Base-by-base conservation (phyloP, 2,797 vertebrate species). In the Limnodromus scolopaceus region DNA sequence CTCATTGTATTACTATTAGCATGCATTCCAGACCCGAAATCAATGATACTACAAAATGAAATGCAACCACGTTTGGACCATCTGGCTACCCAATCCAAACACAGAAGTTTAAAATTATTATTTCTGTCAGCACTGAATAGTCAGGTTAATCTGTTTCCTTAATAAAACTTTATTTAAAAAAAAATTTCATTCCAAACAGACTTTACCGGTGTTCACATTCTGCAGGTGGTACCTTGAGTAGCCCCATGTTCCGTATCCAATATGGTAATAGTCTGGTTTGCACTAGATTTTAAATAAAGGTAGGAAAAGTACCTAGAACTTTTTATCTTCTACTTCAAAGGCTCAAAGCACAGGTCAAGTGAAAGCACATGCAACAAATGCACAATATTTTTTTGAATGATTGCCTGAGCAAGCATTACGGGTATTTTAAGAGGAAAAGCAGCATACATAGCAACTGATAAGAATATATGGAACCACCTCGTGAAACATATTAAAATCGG, bases 341-440 rank as follows among this genome's bases (percentile, higher is more conserved):
- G 38, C 11, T 84, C 32, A 68, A 81, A 87, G 23, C 45, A 84
- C 6, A 78, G 15, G 28, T 49, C 51, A 93, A 51, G n/a, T 65
- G 24, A 69, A 87, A 89, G 70, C 0, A 0, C 4, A 8, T 5
- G 41, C 55, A 84, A 54, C 36, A 46, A 89, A 68, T 0, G 6
- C 45, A 53, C 20, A 18, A 2, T 24, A 36, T 12, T 39, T 76
- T 76, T 84, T 32, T 39, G 3, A 86, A 41, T 11, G 7, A 61
- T 16, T 92, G 32, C 23, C 53, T 80, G 20, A 84, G n/a, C 30
- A 83, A 81, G 55, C 27, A 70, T 49, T 41, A 75, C 36, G 70
- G 32, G 46, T 74, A 72, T 92, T 91, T 85, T 57, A 87, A 78
- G 78, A 83, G 51, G 27, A 81, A 91, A 88, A 77, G 20, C 4